phyloP scores from a whole-genome alignment of 2,888 invertebrate genomes.

The Candidula unifasciata region DNA sequence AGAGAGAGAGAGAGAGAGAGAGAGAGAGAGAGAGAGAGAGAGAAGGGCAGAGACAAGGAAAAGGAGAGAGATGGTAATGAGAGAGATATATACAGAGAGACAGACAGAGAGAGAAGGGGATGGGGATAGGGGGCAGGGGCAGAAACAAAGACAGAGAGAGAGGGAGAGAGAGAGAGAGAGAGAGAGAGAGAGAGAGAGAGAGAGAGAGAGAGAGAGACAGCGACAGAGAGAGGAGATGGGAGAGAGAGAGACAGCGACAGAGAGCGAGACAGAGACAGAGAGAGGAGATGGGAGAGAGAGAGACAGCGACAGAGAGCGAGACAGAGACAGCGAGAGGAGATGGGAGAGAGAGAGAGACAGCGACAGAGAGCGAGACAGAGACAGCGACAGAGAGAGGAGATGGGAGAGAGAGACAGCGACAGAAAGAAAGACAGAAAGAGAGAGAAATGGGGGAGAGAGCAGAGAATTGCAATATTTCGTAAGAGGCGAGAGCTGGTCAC shows the following conservation, averaged over 20 bases:
- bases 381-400: background rate
- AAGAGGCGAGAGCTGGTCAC: background rate
- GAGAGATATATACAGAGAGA: too few species aligned
- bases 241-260: too few species aligned
- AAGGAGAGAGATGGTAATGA: too few species aligned
- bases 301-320: background rate
- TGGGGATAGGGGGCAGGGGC: too few species aligned
- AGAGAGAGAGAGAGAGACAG: constrained; percentile 12
- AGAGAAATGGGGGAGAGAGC: background rate
- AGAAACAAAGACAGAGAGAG: background rate
- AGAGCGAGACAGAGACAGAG: background rate
- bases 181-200: background rate
- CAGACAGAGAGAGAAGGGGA: too few species aligned
- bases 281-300: background rate
- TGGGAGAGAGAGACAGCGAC: background rate
- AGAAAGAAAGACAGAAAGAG: background rate
- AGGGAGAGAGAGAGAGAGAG: background rate
- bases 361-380: background rate
- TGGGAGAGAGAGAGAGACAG: background rate
- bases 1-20: too few species aligned
- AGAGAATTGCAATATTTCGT: background rate
- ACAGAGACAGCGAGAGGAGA: background rate
- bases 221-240: background rate
- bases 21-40: too few species aligned
- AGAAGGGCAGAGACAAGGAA: too few species aligned